phyloP scores from a whole-genome alignment of 2,797 vertebrate genomes.

The Onychomys torridus region DNA sequence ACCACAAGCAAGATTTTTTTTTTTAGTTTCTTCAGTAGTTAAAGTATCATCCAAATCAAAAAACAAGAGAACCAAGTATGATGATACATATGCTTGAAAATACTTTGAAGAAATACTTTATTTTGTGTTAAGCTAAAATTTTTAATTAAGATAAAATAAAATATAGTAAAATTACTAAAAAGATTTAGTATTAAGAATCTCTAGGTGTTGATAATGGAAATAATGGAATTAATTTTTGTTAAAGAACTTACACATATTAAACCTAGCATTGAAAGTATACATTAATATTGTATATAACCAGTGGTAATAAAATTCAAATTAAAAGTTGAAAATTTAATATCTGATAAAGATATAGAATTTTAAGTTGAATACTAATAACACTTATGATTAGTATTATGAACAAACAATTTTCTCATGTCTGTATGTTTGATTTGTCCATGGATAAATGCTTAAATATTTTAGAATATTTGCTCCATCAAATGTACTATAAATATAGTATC shows the following conservation, averaged over 20 bases:
- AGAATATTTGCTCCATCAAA: background rate
- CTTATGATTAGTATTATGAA: slow-evolving; percentile 1
- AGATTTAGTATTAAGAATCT: background rate
- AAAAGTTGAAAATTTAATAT: slow-evolving; percentile 4
- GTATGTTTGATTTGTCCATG: background rate
- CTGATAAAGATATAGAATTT: slow-evolving; percentile 8
- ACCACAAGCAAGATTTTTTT: background rate
- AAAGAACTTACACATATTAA: background rate
- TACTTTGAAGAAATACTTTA: background rate
- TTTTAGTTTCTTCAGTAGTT: background rate
- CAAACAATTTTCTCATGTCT: background rate
- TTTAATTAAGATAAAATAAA: background rate
- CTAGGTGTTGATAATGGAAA: background rate
- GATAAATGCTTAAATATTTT: background rate
- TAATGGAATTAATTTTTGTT: background rate
- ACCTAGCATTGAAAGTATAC: background rate
- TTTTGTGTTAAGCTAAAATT: background rate
- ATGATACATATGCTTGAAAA: background rate
- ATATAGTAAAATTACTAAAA: background rate
- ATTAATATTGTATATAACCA: background rate
- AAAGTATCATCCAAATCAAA: background rate
- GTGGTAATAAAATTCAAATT: background rate
- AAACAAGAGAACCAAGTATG: background rate
- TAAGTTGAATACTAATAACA: slow-evolving; percentile 14
- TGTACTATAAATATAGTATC: background rate